Evolutionary conservation across 2,113 vertebrate species (phyloP), one percentile per base, ranked within the genome.

Genomic region (Siphamia tubifer): DNA sequence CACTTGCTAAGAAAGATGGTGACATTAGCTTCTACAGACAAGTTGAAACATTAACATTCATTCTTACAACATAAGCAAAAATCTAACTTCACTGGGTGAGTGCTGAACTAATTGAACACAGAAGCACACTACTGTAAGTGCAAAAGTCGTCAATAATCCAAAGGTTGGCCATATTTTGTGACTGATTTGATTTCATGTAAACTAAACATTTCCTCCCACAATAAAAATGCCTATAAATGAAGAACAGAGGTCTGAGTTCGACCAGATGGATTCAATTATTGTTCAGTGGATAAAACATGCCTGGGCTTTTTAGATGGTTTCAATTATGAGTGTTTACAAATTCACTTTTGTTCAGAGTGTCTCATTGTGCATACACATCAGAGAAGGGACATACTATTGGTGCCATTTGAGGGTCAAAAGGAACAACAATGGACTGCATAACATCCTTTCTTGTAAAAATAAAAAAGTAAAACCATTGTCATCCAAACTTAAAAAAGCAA

Each of bases 401-500:
- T 15, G 8, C 21, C 42, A 17, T 42, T 51, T 3, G n/a, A n/a
- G n/a, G n/a, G n/a, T n/a, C n/a, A n/a, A n/a, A n/a, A n/a, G n/a
- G n/a, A n/a, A n/a, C n/a, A n/a, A n/a, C n/a, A n/a, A n/a, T n/a
- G n/a, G n/a, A n/a, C n/a, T n/a, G n/a, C n/a, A n/a, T n/a, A n/a
- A n/a, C n/a, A n/a, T n/a, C 12, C 17, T 42, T 44, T 6, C 38
- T 16, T 49, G 42, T 4, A 3, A 27, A 45, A 69, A 21, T 8
- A 34, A 35, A 1, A 6, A 40, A 55, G 36, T 5, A 7, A 17
- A 27, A 1, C 2, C 16, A 1, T 2, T 32, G 20, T 35, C 43
- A 77, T 44, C 36, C 3, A 5, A 40, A 52, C 34, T 25, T 23
- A 78, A 65, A 21, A 30, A 60, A 44, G 55, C 52, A 68, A 68